A percentile compares a stretch with the other conserved stretches of the same genome.
Evolutionary conservation across 2,888 invertebrate genomes (phyloP).

Genomic region (Drosophila anomelani): DNA sequence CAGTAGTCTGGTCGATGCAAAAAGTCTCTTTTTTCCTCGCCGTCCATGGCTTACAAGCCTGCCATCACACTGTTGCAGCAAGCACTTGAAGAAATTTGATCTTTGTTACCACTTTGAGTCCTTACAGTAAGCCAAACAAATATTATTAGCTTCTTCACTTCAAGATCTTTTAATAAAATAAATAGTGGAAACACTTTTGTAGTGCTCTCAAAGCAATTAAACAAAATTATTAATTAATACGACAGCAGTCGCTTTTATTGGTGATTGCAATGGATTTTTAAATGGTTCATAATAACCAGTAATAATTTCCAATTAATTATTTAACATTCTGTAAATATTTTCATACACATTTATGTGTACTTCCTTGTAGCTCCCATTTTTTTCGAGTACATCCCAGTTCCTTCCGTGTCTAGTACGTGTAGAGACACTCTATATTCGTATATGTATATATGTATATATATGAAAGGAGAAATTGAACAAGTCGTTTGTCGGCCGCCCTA

Average conservation of each 20-base stretch:
- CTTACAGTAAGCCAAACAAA: no score
- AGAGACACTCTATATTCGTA: constrained; percentile 49
- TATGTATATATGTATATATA: constrained; percentile 44
- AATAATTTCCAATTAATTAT: no score
- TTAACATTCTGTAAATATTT: no score
- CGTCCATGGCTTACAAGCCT: constrained; percentile 40
- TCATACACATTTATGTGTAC: neutral
- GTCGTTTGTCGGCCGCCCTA: constrained; percentile 74
- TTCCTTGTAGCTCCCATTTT: neutral
- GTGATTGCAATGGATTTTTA: no score
- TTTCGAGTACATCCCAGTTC: constrained; percentile 9
- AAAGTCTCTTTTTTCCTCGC: constrained; percentile 56
- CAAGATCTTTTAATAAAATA: no score
- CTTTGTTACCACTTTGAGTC: neutral
- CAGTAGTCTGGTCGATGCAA: constrained; percentile 31
- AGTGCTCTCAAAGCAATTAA: no score
- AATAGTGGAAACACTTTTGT: no score
- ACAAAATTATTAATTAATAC: no score
- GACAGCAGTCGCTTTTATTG: no score
- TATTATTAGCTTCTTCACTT: no score
- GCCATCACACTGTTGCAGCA: constrained; percentile 31
- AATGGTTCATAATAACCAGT: no score
- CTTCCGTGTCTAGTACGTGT: constrained; percentile 33
- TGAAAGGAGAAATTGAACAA: constrained; percentile 76
- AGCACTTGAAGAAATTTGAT: neutral